Percentiles rank a stretch among this genome's conserved stretches.
These are phyloP conservation scores for Chaetogeoica ovagalla DNA, from an alignment of 2,888 invertebrate species.

Conservation along the genomic window DNA sequence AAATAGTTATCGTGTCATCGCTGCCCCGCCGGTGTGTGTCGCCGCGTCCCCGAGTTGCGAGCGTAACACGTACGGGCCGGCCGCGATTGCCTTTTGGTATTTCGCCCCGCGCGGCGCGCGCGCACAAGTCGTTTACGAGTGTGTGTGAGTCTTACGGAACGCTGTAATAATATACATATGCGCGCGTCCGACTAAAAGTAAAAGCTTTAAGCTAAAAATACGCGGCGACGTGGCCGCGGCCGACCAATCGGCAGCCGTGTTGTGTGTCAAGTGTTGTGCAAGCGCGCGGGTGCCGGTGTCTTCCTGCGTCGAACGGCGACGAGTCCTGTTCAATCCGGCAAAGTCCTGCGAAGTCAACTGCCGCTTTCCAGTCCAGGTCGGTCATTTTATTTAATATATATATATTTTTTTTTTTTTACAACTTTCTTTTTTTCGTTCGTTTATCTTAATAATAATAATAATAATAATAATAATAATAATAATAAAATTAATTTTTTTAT, in stretches of 20 bases:
- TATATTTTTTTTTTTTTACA: no score
- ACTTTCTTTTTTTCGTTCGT: no score
- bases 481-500: no score
- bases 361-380: conserved; percentile 32
- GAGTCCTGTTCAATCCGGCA: conserved; percentile 40
- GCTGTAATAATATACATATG: background rate
- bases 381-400: background rate
- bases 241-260: conserved; percentile 46
- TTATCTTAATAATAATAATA: no score
- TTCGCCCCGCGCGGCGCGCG: background rate
- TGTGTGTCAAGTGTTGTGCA: conserved; percentile 35
- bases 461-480: no score
- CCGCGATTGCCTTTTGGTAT: conserved; percentile 13
- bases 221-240: background rate
- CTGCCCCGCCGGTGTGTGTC: background rate
- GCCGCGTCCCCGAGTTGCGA: conserved; percentile 20
- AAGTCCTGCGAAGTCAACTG: conserved; percentile 43
- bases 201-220: conserved; percentile 45
- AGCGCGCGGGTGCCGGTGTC: background rate
- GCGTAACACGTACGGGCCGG: background rate
- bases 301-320: conserved; percentile 24
- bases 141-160: background rate
- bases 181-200: conserved; percentile 44
- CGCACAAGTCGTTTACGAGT: background rate
- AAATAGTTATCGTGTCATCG: conserved; percentile 12